phyloP scores from a whole-genome alignment of 2,113 vertebrate species.

The Eurystomus gularis region DNA sequence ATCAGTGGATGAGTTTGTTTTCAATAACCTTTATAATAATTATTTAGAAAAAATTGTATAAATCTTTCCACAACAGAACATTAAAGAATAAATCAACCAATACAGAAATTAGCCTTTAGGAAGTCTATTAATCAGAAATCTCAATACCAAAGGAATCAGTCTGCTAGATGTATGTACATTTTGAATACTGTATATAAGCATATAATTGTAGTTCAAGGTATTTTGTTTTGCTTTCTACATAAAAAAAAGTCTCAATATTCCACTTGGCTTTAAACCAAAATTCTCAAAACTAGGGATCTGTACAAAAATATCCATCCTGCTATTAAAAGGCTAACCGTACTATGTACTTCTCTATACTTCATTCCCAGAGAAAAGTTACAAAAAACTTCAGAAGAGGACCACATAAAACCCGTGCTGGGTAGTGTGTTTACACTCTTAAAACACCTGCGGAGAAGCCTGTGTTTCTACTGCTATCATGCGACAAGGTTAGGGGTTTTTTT shows the following conservation, averaged over 20 bases:
- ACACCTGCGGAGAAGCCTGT: not conserved
- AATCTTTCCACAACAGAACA: not conserved
- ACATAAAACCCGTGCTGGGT: not conserved
- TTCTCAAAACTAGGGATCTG: not conserved
- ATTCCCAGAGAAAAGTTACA: not conserved
- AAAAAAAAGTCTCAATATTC: not conserved
- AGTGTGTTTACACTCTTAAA: not conserved
- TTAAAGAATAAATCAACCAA: not conserved
- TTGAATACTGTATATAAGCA: not conserved
- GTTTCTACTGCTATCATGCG: not conserved
- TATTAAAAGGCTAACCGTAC: not conserved
- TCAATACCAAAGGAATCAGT: not conserved
- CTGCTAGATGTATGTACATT: not conserved
- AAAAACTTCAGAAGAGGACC: not conserved
- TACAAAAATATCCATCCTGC: not conserved
- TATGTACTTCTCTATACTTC: not conserved
- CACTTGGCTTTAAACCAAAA: not conserved
- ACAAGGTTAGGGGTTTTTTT: not conserved
- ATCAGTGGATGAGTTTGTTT: not conserved
- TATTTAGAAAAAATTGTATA: not conserved
- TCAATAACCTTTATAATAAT: not conserved
- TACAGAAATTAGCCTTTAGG: not conserved
- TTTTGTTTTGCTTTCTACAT: not conserved
- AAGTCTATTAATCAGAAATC: not conserved
- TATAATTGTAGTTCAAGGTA: not conserved